Evolutionary conservation across 2,113 vertebrate genomes (phyloP), one percentile per base, ranked within the genome.

Genomic region (Ovis canadensis): DNA sequence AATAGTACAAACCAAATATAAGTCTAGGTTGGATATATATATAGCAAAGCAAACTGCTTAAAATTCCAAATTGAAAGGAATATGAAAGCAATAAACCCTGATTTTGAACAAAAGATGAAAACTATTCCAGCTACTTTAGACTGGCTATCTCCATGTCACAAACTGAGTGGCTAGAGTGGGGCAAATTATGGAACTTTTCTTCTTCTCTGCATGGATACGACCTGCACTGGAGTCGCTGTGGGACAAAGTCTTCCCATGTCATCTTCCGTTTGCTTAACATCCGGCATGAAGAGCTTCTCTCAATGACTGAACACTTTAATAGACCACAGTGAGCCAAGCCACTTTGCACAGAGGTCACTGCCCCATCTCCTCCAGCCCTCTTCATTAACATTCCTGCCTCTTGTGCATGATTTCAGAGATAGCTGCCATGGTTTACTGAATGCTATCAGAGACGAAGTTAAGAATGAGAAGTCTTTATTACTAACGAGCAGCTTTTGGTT

Each of bases 401-500:
- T 10, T 11, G 71, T 45, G n/a, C 45, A 16, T 67, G 83, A 12
- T 83, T 97, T 71, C 83, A 77, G 45, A 52, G 85, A 31, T 36
- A 85, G 40, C 90, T 80, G 57, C 8, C 78, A 67, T n/a, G 88
- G 83, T 67, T 94, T 90, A 74, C 91, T 92, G 92, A 97, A 57
- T 74, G 67, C 60, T 57, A 9, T 36, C 64, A 88, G 84, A 90
- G 96, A 86, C 55, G 19, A 90, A 90, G 36, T 54, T 74, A 74
- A 81, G 93, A 67, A 48, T 94, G 88, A 29, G 54, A 50, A 59
- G n/a, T 27, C 91, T 90, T 85, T 54, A 5, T 98, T 85, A 87
- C 45, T 98, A 95, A 99, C 94, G 10, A 96, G 82, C 15, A 78
- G 40, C n/a, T 95, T 98, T 99, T 90, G 36, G 3, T 98, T 87